Conservation (phyloP, 2,797 vertebrate species). For the Chlorospingus flavigularis region DNA sequence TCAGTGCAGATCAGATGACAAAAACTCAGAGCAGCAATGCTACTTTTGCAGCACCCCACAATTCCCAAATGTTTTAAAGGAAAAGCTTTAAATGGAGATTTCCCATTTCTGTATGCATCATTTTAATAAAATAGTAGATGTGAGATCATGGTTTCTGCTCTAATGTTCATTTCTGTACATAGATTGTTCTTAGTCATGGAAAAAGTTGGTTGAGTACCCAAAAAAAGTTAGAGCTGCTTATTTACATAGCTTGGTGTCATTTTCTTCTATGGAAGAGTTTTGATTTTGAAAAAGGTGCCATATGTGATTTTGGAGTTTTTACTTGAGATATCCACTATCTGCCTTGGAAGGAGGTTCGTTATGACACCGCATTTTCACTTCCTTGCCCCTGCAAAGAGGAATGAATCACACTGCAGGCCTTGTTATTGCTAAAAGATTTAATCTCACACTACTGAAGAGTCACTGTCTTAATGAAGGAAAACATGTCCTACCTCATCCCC, state of each 20-base stretch:
- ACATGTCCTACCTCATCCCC: background rate
- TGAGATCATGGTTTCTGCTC: background rate
- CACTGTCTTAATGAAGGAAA: background rate
- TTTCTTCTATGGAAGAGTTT: background rate
- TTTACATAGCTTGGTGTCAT: background rate
- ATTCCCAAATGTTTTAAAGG: background rate
- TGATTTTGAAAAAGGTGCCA: background rate
- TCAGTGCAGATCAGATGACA: slow-evolving; percentile 20
- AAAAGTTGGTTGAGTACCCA: background rate
- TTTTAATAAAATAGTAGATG: background rate
- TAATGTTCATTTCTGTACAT: background rate
- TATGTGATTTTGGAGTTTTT: background rate
- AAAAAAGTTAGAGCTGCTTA: background rate
- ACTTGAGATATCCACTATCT: background rate
- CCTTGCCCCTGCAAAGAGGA: background rate
- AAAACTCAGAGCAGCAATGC: background rate
- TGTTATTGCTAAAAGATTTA: background rate
- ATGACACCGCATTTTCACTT: background rate
- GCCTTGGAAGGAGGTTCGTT: background rate
- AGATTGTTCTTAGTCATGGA: background rate
- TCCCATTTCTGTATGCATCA: background rate
- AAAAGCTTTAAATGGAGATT: background rate
- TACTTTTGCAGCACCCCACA: background rate
- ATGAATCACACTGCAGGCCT: background rate
- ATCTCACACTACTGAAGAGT: background rate